Conservation (phyloP, 2,113 vertebrate species). For the Eubucco bourcierii region DNA sequence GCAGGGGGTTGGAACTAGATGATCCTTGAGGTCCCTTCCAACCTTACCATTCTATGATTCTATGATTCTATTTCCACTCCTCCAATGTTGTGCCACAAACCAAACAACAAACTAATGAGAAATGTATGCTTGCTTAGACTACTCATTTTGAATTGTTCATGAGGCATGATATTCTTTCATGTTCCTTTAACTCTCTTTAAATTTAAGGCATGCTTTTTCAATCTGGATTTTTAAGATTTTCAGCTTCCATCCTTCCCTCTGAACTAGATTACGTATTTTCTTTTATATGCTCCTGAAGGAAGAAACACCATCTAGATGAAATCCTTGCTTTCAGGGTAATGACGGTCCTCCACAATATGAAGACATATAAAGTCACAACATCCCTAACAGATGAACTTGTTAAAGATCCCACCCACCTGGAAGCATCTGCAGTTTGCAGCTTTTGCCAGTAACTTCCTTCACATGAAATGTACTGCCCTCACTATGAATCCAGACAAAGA, state of each 20-base stretch:
- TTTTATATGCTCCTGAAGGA: not conserved
- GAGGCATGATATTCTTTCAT: not conserved
- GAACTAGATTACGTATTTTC: not conserved
- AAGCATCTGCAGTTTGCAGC: not conserved
- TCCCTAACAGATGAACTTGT: not conserved
- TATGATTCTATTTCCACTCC: constrained; percentile 28
- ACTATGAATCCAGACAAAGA: not conserved
- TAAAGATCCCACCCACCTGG: not conserved
- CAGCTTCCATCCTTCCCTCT: not conserved
- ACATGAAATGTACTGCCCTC: not conserved
- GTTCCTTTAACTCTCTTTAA: not conserved
- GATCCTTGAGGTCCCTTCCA: too few species aligned
- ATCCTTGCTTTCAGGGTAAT: not conserved
- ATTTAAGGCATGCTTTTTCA: not conserved
- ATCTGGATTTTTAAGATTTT: not conserved
- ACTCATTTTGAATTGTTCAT: not conserved
- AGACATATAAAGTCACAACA: not conserved
- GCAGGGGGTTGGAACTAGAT: too few species aligned
- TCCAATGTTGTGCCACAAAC: not conserved
- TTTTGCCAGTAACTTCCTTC: not conserved
- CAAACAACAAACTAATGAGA: not conserved
- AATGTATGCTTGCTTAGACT: not conserved
- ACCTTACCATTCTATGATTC: too few species aligned
- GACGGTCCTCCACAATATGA: not conserved
- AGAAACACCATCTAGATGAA: not conserved